Percentiles rank a stretch among this genome's conserved stretches.
Conservation (phyloP, 2,113 vertebrate species). For the Trogon melanurus region DNA sequence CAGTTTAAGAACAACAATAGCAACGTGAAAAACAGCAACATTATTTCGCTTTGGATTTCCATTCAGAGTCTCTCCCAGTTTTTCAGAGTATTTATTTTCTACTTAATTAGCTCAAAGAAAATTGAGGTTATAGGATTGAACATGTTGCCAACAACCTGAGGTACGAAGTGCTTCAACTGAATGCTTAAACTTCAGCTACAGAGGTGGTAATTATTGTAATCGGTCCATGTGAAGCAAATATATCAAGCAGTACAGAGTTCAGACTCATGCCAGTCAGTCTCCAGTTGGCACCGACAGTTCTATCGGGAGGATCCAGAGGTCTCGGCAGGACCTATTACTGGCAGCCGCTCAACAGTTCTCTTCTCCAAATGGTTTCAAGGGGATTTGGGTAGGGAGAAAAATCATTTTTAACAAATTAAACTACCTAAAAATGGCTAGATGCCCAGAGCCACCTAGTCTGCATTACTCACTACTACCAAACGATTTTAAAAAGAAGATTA, state of each 20-base stretch:
- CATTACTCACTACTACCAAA: slow-evolving; percentile 28
- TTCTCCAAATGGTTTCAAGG: slow-evolving; percentile 63
- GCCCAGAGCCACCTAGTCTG: slow-evolving; percentile 55
- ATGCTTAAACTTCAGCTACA: slow-evolving; percentile 19
- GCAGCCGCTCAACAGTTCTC: slow-evolving; percentile 57
- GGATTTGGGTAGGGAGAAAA: slow-evolving; percentile 53
- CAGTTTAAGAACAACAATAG: not conserved
- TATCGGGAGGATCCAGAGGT: slow-evolving; percentile 57
- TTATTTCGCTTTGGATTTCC: not conserved
- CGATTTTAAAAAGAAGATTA: not conserved
- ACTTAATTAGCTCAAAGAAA: slow-evolving; percentile 45
- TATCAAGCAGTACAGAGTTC: slow-evolving; percentile 43
- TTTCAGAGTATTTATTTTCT: slow-evolving; percentile 6
- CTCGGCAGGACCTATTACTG: slow-evolving; percentile 63
- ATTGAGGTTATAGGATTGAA: slow-evolving; percentile 19
- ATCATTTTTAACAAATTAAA: slow-evolving; percentile 69
- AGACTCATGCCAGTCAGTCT: slow-evolving; percentile 57
- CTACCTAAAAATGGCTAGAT: slow-evolving; percentile 63
- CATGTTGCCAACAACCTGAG: slow-evolving; percentile 43
- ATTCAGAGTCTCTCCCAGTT: not conserved
- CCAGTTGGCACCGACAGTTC: slow-evolving; percentile 52
- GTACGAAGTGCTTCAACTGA: not conserved
- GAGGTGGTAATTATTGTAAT: slow-evolving; percentile 66
- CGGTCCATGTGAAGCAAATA: slow-evolving; percentile 45
- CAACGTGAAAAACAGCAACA: not conserved